Evolutionary conservation across 2,888 invertebrate genomes (phyloP), one percentile per base, ranked within the genome.

Genomic region (Phalangium opilio): DNA sequence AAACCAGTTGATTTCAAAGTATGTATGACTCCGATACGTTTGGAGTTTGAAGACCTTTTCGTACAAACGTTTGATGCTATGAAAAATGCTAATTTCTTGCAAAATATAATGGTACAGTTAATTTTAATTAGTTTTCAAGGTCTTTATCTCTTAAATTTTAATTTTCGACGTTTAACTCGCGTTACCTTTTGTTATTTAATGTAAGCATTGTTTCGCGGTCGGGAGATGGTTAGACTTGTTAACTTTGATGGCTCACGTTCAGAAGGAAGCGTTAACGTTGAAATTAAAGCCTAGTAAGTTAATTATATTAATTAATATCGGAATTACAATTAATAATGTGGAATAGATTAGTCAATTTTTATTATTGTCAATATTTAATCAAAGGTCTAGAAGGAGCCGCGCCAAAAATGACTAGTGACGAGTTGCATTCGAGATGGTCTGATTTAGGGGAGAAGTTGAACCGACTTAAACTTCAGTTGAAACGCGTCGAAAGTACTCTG

Each of bases 1-100:
- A 96, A 95, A 66, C 98, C 98, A 0, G 86, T 95, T 0, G 90
- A 95, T 64, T 66, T 93, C 11, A 83, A 81, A 60, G 19, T 79
- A 59, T 73, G 91, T 0, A 75, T 96, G 20, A 70, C 75, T 43
- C 90, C 93, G 0, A 72, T 95, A 38, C 76, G 78, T 59, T 75
- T 76, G 34, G 82, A 87, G 59, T 96, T 90, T 64, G 82, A 90
- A 63, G 64, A 74, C 3, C 64, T 91, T 1, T 95, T 96, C 61
- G 70, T 75, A 47, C 47, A 61, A 17, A 76, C 77, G 20, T 90
- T 82, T 55, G 84, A 83, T 54, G 75, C 79, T 53, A 76, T 77
- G 42, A 78, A 84, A 56, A 96, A 96, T 65, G 69, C 71, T 48
- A 81, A 81, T 58, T 96, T 90, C 65, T 68, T 95, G 7, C 72